Evolutionary conservation across 2,888 invertebrate species (phyloP).

Genomic region (Eudasyphora cyanicolor): DNA sequence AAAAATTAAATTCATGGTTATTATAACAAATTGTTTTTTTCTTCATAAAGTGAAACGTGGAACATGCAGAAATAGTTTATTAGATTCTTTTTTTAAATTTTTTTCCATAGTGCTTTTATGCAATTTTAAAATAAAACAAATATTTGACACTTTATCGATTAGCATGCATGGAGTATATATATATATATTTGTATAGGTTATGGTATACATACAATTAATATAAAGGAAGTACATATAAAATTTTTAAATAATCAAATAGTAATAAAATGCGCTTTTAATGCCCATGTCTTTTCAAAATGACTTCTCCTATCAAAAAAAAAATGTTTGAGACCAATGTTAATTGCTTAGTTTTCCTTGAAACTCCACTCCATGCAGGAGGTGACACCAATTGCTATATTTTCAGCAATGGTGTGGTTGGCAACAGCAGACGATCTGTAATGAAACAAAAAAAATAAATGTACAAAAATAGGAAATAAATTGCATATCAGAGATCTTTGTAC

Average conservation of each 20-base stretch:
- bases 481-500: constrained; percentile 54
- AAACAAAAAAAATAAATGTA: constrained; percentile 20
- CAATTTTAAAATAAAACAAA: neutral
- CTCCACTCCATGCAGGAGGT: constrained; percentile 70
- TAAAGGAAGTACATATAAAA: neutral
- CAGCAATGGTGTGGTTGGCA: constrained; percentile 72
- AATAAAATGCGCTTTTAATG: neutral
- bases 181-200: neutral
- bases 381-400: constrained; percentile 70
- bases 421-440: constrained; percentile 70
- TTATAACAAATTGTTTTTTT: too few relatives aligned
- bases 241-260: neutral
- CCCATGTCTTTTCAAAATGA: neutral
- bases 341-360: constrained; percentile 51
- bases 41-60: too few relatives aligned
- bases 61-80: too few relatives aligned
- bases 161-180: neutral
- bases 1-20: too few relatives aligned
- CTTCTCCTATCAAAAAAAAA: neutral
- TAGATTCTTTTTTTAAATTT: too few relatives aligned
- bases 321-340: constrained; percentile 9
- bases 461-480: neutral
- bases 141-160: neutral
- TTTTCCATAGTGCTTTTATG: too few relatives aligned
- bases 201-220: neutral